These are phyloP conservation scores for Bombylius major DNA, from an alignment of 2,888 invertebrate species.

Conservation along the genomic window DNA sequence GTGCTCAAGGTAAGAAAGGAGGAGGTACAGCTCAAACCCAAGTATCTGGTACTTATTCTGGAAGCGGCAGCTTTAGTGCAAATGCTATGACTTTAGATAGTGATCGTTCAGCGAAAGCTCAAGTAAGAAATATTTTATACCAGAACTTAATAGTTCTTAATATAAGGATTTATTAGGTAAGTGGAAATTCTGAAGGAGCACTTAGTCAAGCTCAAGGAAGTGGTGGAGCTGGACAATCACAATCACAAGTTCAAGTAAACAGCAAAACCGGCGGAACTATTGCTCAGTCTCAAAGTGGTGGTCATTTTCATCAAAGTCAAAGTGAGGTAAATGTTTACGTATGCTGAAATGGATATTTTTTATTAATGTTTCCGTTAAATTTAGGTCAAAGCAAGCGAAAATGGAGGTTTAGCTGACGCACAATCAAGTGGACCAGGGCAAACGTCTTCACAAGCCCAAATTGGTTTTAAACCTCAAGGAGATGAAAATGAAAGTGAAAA, in stretches of 20 bases:
- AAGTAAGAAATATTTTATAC: slow-evolving; percentile 22
- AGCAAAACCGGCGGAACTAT: slow-evolving; percentile 63
- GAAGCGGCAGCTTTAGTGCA: slow-evolving; percentile 68
- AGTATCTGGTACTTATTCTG: slow-evolving; percentile 67
- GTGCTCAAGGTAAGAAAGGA: slow-evolving; percentile 61
- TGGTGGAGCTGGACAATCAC: slow-evolving; percentile 61
- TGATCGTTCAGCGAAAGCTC: slow-evolving; percentile 53
- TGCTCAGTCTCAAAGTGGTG: slow-evolving; percentile 63
- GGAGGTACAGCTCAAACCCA: slow-evolving; percentile 70
- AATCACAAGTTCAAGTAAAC: slow-evolving; percentile 62
- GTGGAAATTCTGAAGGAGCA: slow-evolving; percentile 61
- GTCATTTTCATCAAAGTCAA: slow-evolving; percentile 56
- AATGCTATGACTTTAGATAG: slow-evolving; percentile 67
- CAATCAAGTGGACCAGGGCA: slow-evolving; percentile 74
- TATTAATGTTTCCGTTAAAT: slow-evolving; percentile 36
- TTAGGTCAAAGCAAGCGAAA: slow-evolving; percentile 67
- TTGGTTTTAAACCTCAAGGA: slow-evolving; percentile 65
- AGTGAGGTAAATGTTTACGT: slow-evolving; percentile 26
- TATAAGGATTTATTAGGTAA: slow-evolving; percentile 36
- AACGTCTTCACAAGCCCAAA: slow-evolving; percentile 79
- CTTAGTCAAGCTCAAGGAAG: slow-evolving; percentile 62
- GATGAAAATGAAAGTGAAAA: slow-evolving; percentile 35
- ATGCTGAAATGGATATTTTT: too few species aligned
- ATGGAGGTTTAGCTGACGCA: slow-evolving; percentile 75
- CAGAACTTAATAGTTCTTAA: not conserved